Base-by-base conservation (phyloP, 2,113 vertebrate species). In the Clarias magur region DNA sequence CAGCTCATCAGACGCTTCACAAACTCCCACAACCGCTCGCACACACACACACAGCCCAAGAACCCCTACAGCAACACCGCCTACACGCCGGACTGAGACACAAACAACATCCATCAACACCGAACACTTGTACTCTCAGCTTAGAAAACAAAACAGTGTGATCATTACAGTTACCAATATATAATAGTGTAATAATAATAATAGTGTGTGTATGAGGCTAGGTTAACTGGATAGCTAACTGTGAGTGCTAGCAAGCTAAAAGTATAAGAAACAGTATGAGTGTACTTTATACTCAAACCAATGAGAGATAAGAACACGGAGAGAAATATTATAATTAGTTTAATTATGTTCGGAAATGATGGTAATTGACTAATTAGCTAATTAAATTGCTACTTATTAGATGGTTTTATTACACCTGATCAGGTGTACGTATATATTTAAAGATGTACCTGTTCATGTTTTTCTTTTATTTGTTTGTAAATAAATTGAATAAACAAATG, bases 41-140 rank as follows among this genome's bases (percentile, higher is more conserved):
- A 15, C 11, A 2, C 48, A 16, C 23, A 4, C 68, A 0, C n/a
- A 42, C 65, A 2, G 0, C 54, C 90, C 0, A 81, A 72, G 0
- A 94, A 89, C n/a, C 87, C 92, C 12, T 90, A 94, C 72, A 2
- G 0, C 85, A 94, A 95, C 19, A 2, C 70, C 0, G 84, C 60
- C 80, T 90, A 78, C 68, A 48, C n/a, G 1, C 23, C 79, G 0
- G 86, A 89, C 25, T 0, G 2, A 6, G 59, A 23, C 21, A 56
- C 6, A 19, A 13, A 53, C 30, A 15, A 5, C 42, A 67, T 5
- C 42, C 11, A 25, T 16, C 7, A n/a, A 57, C 48, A 78, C 23
- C 2, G 9, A 79, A 25, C n/a, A 9, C 15, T 48, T n/a, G 5
- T 53, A n/a, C 72, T 72, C 4, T 30, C 16, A 3, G 1, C 3